phyloP scores from a whole-genome alignment of 2,113 vertebrate genomes.

The Pteronura brasiliensis region DNA sequence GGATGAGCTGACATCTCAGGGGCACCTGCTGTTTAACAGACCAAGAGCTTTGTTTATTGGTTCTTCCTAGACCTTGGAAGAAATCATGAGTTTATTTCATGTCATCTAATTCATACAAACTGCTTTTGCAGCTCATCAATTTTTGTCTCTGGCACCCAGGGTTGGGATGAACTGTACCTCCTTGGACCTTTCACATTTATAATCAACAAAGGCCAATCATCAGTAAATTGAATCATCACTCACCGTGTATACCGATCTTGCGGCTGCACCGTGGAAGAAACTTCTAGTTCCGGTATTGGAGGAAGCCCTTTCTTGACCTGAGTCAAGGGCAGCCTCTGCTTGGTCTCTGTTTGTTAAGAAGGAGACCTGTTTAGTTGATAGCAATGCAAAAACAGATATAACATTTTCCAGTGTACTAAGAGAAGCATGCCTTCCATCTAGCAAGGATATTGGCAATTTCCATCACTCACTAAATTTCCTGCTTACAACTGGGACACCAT shows the following conservation, averaged over 20 bases:
- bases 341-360: constrained; percentile 45
- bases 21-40: constrained; percentile 19
- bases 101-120: constrained; percentile 29
- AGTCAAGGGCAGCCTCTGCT: neutral
- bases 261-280: neutral
- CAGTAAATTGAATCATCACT: constrained; percentile 39
- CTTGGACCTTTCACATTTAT: neutral
- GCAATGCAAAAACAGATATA: neutral
- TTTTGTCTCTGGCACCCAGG: neutral
- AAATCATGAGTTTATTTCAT: constrained; percentile 63
- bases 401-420: neutral
- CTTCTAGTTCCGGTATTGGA: constrained; percentile 74
- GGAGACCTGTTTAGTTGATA: constrained; percentile 33
- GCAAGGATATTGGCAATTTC: neutral
- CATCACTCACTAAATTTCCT: neutral
- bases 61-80: constrained; percentile 41
- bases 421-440: neutral
- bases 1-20: constrained; percentile 29
- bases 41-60: constrained; percentile 50
- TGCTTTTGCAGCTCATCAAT: constrained; percentile 38
- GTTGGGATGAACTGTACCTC: constrained; percentile 7
- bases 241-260: neutral
- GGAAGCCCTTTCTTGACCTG: constrained; percentile 42
- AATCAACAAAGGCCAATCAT: constrained; percentile 48
- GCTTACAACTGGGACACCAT: neutral